Conservation (phyloP, 2,797 vertebrate species). For the Capromys pilorides region DNA sequence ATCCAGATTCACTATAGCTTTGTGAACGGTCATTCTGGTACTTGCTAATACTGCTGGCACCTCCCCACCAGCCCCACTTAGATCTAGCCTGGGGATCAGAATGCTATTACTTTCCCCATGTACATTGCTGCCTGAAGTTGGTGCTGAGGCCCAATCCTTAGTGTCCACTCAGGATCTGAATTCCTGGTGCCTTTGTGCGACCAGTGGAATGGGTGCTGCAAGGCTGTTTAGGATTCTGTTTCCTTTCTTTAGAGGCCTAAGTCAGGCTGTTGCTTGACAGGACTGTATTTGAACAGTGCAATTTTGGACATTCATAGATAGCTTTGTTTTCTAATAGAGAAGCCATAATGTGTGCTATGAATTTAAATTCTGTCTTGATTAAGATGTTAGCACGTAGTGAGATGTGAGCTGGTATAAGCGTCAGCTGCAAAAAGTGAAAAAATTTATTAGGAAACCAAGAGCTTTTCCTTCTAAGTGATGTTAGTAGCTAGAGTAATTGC, state of each 20-base stretch:
- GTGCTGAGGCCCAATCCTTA: not conserved
- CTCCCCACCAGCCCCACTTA: not conserved
- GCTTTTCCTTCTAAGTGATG: conserved; percentile 17
- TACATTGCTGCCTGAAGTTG: not conserved
- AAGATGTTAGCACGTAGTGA: conserved; percentile 69
- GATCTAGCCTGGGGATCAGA: not conserved
- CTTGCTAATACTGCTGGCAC: not conserved
- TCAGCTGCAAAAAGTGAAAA: conserved; percentile 34
- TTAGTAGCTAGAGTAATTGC: conserved; percentile 22
- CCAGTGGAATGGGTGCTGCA: not conserved
- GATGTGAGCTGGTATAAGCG: not conserved
- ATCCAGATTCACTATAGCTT: not conserved
- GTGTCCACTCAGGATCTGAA: not conserved
- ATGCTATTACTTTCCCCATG: not conserved
- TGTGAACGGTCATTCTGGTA: not conserved
- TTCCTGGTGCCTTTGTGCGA: not conserved
- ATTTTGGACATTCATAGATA: conserved; percentile 14
- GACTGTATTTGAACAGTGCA: not conserved
- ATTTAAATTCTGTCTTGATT: conserved; percentile 80
- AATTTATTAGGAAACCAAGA: conserved; percentile 23
- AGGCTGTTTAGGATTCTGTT: not conserved
- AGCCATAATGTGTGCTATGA: conserved; percentile 62
- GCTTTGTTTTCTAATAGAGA: conserved; percentile 73
- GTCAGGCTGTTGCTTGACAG: not conserved
- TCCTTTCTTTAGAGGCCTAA: not conserved